Percentiles rank a stretch among this genome's conserved stretches.
phyloP scores from a whole-genome alignment of 2,888 invertebrate genomes.

The Paralinhomoeus sp. region DNA sequence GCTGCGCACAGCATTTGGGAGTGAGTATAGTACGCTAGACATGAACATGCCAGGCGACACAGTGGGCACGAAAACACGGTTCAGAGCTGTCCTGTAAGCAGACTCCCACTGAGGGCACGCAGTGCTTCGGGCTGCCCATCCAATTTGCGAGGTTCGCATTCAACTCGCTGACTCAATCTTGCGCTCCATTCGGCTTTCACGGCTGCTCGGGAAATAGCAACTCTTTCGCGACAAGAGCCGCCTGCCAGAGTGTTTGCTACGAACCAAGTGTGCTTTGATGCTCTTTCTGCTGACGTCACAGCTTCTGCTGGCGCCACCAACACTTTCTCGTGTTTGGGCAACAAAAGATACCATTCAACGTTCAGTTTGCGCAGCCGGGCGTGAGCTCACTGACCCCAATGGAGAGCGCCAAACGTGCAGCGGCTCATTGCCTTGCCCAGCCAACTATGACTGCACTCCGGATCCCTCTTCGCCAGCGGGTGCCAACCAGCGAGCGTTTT shows the following conservation, averaged over 20 bases:
- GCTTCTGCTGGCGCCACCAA: too few species aligned
- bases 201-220: neutral
- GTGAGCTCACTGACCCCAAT: neutral
- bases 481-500: neutral
- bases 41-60: too few species aligned
- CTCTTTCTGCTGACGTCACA: too few species aligned
- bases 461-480: neutral
- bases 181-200: neutral
- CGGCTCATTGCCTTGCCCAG: neutral
- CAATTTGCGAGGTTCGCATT: neutral
- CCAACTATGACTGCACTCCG: neutral
- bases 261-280: too few species aligned
- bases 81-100: too few species aligned
- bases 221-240: neutral
- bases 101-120: too few species aligned
- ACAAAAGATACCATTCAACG: neutral
- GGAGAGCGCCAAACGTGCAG: neutral
- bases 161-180: neutral
- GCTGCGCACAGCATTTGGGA: too few species aligned
- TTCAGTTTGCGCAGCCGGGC: constrained; percentile 1
- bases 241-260: neutral
- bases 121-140: too few species aligned
- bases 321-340: too few species aligned
- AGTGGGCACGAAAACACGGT: too few species aligned
- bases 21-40: too few species aligned